These are phyloP conservation scores for Choreutis nemorana DNA, from an alignment of 2,888 invertebrate genomes.

Conservation along the genomic window DNA sequence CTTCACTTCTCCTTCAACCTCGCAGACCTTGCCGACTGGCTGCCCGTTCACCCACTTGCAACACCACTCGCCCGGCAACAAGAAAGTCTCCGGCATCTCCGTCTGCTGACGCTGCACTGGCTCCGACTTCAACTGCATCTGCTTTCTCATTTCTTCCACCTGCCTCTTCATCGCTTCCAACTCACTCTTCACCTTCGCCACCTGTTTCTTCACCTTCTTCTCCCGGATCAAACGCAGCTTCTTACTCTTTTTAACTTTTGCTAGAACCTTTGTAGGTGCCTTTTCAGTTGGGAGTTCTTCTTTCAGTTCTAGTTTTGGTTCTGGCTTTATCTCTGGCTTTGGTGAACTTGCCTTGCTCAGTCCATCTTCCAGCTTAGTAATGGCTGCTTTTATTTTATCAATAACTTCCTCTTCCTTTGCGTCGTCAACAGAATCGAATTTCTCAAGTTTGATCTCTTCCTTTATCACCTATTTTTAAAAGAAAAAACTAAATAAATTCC, in stretches of 20 bases:
- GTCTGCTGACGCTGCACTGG: slow-evolving; percentile 15
- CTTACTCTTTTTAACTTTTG: slow-evolving; percentile 37
- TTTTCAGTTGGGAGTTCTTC: slow-evolving; percentile 9
- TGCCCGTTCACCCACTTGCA: slow-evolving; percentile 76
- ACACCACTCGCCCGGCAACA: slow-evolving; percentile 68
- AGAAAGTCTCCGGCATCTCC: slow-evolving; percentile 31
- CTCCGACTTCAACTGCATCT: slow-evolving; percentile 33
- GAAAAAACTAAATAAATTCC: slow-evolving; percentile 2
- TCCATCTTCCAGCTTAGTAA: slow-evolving; percentile 44
- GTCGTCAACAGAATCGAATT: slow-evolving; percentile 39
- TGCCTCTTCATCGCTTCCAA: slow-evolving; percentile 43
- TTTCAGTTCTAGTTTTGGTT: slow-evolving; percentile 16
- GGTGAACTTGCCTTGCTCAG: slow-evolving; percentile 24
- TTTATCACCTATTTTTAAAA: slow-evolving; percentile 26
- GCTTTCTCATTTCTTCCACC: slow-evolving; percentile 41
- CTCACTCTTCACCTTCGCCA: slow-evolving; percentile 41
- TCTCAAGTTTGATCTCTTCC: slow-evolving; percentile 38
- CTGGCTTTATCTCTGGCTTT: slow-evolving; percentile 16
- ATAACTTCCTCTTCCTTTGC: slow-evolving; percentile 38
- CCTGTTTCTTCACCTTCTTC: slow-evolving; percentile 40
- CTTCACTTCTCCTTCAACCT: slow-evolving; percentile 42
- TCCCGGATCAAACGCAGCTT: slow-evolving; percentile 31
- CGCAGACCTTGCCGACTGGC: slow-evolving; percentile 67
- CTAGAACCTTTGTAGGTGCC: slow-evolving; percentile 14
- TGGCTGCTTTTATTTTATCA: slow-evolving; percentile 48